Evolutionary conservation across 2,113 vertebrate species (phyloP).

Genomic region (Myrmecobius fasciatus): DNA sequence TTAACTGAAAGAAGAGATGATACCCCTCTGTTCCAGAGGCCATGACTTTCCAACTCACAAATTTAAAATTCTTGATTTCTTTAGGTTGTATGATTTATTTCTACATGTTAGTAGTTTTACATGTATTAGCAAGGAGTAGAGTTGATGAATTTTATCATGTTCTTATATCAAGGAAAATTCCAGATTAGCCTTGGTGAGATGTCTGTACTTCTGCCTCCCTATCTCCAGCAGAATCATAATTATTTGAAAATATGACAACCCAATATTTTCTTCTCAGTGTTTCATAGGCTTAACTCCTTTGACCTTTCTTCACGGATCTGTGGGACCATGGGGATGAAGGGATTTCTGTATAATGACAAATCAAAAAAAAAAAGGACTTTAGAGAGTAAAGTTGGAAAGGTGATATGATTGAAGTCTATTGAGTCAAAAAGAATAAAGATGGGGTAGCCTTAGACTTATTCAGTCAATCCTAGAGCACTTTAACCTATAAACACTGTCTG

Average conservation of each 20-base stretch:
- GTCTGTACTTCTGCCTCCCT: background rate
- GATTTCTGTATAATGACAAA: background rate
- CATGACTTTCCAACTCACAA: background rate
- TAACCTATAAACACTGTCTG: background rate
- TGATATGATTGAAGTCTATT: background rate
- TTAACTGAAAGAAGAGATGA: constrained; percentile 29
- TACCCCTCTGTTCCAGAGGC: background rate
- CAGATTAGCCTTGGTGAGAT: background rate
- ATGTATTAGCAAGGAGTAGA: background rate
- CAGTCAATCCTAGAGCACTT: background rate
- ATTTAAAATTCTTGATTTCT: constrained; percentile 15
- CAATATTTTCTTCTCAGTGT: background rate
- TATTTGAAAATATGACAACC: constrained; percentile 3
- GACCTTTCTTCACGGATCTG: background rate
- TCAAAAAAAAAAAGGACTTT: background rate
- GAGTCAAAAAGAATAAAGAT: background rate
- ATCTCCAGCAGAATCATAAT: background rate
- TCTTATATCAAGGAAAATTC: background rate
- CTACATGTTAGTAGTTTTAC: background rate
- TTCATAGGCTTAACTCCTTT: background rate
- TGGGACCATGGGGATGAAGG: background rate
- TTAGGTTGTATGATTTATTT: constrained; percentile 2
- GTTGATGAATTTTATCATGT: background rate
- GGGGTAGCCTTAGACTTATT: background rate
- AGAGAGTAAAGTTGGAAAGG: background rate